Conservation (phyloP, 2,797 vertebrate species). For the Liasis olivaceus region DNA sequence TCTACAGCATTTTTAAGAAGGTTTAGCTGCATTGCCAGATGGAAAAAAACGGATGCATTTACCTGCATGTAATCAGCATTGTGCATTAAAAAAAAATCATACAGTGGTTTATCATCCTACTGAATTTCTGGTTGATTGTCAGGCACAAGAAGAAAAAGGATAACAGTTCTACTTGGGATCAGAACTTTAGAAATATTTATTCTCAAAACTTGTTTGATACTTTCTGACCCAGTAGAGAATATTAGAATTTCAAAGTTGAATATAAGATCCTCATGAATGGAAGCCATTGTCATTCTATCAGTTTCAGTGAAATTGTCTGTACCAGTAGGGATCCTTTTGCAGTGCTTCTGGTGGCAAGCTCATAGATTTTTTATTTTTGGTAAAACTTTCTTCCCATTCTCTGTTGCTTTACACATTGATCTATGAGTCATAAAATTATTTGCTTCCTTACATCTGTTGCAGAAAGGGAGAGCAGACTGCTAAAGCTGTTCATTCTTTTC, state of each 20-base stretch:
- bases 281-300: background rate
- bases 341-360: constrained; percentile 24
- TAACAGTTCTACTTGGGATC: background rate
- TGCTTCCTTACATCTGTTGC: background rate
- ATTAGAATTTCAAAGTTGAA: rapidly evolving
- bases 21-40: too few species aligned
- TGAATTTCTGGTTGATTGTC: background rate
- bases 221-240: background rate
- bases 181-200: rapidly evolving
- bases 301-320: background rate
- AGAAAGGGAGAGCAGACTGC: background rate
- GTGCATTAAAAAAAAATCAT: background rate
- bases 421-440: background rate
- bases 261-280: rapidly evolving
- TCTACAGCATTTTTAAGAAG: too few species aligned
- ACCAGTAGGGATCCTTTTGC: constrained; percentile 23
- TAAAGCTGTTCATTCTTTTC: background rate
- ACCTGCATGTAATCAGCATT: background rate
- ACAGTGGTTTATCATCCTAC: background rate
- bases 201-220: background rate
- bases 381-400: background rate
- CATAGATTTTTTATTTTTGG: background rate
- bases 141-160: background rate
- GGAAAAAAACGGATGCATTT: background rate
- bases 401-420: background rate